These are phyloP conservation scores for Tonatia bakeri DNA, from an alignment of 2,113 vertebrate genomes.

Conservation along the genomic window DNA sequence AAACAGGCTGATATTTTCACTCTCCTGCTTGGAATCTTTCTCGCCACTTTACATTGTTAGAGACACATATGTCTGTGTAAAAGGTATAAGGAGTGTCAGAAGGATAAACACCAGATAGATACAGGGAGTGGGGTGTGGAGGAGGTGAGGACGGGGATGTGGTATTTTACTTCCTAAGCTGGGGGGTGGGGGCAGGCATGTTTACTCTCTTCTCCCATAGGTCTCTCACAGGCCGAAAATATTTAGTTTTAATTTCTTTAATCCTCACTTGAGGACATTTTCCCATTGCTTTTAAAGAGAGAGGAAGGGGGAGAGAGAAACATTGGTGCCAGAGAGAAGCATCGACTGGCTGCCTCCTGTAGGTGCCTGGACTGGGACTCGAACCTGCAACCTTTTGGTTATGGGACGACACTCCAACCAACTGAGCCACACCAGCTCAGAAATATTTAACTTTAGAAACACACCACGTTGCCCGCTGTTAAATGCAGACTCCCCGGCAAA, in stretches of 20 bases:
- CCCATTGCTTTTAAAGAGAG: too few species aligned
- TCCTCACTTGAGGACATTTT: too few species aligned
- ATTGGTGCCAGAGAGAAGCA: too few species aligned
- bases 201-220: not conserved
- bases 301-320: too few species aligned
- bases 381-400: too few species aligned
- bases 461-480: not conserved
- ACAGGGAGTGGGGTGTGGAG: fast-evolving
- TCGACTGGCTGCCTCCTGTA: too few species aligned
- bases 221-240: not conserved
- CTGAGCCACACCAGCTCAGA: too few species aligned
- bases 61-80: not conserved
- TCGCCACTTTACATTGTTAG: not conserved
- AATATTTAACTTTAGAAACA: too few species aligned
- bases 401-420: too few species aligned
- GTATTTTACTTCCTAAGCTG: not conserved
- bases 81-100: not conserved
- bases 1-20: not conserved
- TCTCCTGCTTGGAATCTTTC: not conserved
- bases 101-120: not conserved
- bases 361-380: too few species aligned
- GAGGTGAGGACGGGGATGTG: not conserved
- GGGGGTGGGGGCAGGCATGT: not conserved
- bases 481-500: not conserved
- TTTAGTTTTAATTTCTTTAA: not conserved